These are phyloP conservation scores for Zaprionus lineosus DNA, from an alignment of 2,888 invertebrate genomes.

Conservation along the genomic window DNA sequence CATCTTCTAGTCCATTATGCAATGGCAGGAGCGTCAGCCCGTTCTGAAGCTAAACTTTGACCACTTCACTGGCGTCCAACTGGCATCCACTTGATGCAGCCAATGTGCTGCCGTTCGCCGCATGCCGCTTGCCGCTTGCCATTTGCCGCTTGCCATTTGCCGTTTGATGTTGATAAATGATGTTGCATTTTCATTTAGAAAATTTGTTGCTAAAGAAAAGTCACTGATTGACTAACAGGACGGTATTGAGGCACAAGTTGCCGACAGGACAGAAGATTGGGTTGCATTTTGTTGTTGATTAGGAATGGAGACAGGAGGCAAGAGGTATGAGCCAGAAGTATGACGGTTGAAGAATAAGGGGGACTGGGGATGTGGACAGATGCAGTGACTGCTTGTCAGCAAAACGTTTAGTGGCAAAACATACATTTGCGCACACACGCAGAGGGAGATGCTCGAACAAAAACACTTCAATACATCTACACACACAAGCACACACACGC, in stretches of 20 bases:
- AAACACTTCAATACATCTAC: constrained; percentile 10
- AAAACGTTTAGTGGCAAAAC: constrained; percentile 72
- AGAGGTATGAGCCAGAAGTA: too few species aligned
- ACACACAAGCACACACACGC: constrained; percentile 8
- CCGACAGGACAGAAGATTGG: constrained; percentile 29
- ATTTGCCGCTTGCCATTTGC: constrained; percentile 42
- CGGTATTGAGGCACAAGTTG: constrained; percentile 46
- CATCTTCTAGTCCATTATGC: constrained; percentile 45
- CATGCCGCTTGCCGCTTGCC: constrained; percentile 32
- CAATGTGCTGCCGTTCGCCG: constrained; percentile 54
- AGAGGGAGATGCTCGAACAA: constrained; percentile 19
- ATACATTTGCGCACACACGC: constrained; percentile 33
- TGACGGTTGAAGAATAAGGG: constrained; percentile 5
- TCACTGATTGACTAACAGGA: constrained; percentile 74
- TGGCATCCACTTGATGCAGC: constrained; percentile 58
- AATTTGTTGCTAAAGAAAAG: constrained; percentile 74
- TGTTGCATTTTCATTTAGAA: constrained; percentile 75
- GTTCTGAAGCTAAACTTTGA: constrained; percentile 32
- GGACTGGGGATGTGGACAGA: constrained; percentile 29
- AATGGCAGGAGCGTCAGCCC: constrained; percentile 2
- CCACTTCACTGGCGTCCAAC: constrained; percentile 39
- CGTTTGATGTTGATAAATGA: constrained; percentile 74
- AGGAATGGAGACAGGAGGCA: too few species aligned
- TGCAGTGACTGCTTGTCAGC: constrained; percentile 73
- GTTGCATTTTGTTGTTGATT: constrained; percentile 1